Evolutionary conservation across 2,797 vertebrate species (phyloP).

Genomic region (Rhincodon typus): DNA sequence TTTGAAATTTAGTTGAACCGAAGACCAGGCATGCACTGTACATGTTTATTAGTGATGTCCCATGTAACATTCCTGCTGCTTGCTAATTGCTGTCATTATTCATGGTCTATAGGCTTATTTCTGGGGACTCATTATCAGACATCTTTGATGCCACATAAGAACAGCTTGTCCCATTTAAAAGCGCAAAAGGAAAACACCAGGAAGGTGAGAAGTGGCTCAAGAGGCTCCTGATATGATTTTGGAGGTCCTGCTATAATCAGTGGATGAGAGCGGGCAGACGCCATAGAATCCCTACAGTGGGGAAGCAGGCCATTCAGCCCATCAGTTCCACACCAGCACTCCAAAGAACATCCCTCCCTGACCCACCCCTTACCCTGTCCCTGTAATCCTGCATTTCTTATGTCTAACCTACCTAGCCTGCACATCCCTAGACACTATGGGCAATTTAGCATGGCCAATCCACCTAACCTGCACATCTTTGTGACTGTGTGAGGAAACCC

Average conservation of each 20-base stretch:
- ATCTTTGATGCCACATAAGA: not conserved
- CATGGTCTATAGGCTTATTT: not conserved
- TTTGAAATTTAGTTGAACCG: not conserved
- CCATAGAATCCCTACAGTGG: too few relatives aligned
- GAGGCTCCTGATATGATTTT: not conserved
- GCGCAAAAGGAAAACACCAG: not conserved
- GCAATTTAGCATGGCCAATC: too few relatives aligned
- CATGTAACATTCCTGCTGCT: not conserved
- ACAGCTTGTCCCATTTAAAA: not conserved
- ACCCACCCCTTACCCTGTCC: too few relatives aligned
- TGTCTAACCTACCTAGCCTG: too few relatives aligned
- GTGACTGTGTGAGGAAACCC: too few relatives aligned
- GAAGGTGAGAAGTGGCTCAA: not conserved
- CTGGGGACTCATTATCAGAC: not conserved
- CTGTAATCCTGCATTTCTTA: too few relatives aligned
- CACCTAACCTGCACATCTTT: too few relatives aligned
- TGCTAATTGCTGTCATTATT: not conserved
- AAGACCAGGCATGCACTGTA: not conserved
- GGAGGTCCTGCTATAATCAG: not conserved
- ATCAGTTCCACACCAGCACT: too few relatives aligned
- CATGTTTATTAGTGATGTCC: not conserved
- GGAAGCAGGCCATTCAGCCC: too few relatives aligned
- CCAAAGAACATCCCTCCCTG: too few relatives aligned
- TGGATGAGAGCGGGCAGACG: not conserved
- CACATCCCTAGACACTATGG: too few relatives aligned